phyloP scores from a whole-genome alignment of 1,140 invertebrate genomes.

The Cephus cinctus region DNA sequence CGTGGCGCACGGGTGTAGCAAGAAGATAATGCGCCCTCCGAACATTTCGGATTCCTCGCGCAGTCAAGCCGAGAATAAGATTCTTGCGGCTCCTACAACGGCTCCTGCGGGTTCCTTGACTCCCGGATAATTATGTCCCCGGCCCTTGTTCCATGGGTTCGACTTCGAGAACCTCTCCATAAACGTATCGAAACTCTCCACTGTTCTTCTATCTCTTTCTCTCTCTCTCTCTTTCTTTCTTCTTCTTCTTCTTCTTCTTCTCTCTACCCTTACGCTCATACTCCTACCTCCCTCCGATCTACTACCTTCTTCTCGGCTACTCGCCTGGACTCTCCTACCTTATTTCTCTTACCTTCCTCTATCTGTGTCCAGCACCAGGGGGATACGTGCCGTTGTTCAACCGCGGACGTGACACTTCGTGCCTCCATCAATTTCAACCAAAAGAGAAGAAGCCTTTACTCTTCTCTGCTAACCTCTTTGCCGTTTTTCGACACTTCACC shows the following conservation, averaged over 20 bases:
- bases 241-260: not conserved
- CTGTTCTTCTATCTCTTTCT: conserved; percentile 8
- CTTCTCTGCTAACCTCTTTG: too few relatives aligned
- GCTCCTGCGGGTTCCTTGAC: conserved; percentile 7
- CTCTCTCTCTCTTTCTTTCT: not conserved
- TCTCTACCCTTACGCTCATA: too few relatives aligned
- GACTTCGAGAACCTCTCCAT: not conserved
- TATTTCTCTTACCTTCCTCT: too few relatives aligned
- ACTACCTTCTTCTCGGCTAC: too few relatives aligned
- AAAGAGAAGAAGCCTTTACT: too few relatives aligned
- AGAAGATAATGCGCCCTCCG: conserved; percentile 31
- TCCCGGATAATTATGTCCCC: conserved; percentile 11
- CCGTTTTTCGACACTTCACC: too few relatives aligned
- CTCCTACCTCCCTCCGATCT: too few relatives aligned
- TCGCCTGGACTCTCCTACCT: too few relatives aligned
- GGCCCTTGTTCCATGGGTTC: not conserved
- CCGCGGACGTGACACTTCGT: too few relatives aligned
- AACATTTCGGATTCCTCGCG: conserved; percentile 27
- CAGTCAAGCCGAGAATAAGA: conserved; percentile 39
- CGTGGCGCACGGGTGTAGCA: conserved; percentile 14
- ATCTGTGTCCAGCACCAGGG: too few relatives aligned
- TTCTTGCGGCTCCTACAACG: not conserved
- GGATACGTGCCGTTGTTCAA: too few relatives aligned
- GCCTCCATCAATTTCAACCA: too few relatives aligned
- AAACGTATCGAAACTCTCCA: conserved; percentile 2